Percentiles rank a stretch among this genome's conserved stretches.
phyloP scores from a whole-genome alignment of 2,888 invertebrate species.

The Lepidocyrtinus sp. region DNA sequence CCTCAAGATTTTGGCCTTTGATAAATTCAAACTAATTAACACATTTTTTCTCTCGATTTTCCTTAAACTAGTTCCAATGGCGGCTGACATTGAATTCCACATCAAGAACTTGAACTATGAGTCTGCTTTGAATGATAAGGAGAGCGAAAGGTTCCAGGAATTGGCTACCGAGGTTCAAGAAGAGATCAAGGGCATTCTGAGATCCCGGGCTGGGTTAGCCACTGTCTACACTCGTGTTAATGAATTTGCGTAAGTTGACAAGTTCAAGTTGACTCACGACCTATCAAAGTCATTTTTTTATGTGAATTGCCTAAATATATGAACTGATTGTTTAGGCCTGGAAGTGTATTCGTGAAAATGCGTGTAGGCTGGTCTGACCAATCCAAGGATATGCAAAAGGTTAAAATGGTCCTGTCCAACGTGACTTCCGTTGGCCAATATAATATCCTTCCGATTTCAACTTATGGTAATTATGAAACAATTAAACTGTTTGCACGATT shows the following conservation, averaged over 20 bases:
- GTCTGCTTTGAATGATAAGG: conserved; percentile 76
- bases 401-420: conserved; percentile 43
- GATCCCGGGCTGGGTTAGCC: conserved; percentile 41
- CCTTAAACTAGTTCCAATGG: conserved; percentile 77
- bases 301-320: background rate
- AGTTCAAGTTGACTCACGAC: background rate
- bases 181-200: conserved; percentile 71
- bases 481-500: conserved; percentile 3
- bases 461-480: conserved; percentile 53
- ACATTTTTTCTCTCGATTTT: too few relatives aligned
- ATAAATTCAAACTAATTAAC: too few relatives aligned
- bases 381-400: conserved; percentile 73
- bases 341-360: conserved; percentile 79
- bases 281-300: background rate
- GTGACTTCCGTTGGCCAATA: conserved; percentile 41
- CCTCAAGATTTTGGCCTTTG: background rate
- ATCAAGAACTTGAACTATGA: conserved; percentile 80
- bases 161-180: conserved; percentile 77
- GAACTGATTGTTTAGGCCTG: conserved; percentile 74
- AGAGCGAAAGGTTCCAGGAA: conserved; percentile 78
- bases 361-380: conserved; percentile 80
- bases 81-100: conserved; percentile 80
- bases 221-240: conserved; percentile 72
- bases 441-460: conserved; percentile 36
- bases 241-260: conserved; percentile 76